Evolutionary conservation across 2,888 invertebrate species (phyloP).

Genomic region (Bedellia somnulentella): DNA sequence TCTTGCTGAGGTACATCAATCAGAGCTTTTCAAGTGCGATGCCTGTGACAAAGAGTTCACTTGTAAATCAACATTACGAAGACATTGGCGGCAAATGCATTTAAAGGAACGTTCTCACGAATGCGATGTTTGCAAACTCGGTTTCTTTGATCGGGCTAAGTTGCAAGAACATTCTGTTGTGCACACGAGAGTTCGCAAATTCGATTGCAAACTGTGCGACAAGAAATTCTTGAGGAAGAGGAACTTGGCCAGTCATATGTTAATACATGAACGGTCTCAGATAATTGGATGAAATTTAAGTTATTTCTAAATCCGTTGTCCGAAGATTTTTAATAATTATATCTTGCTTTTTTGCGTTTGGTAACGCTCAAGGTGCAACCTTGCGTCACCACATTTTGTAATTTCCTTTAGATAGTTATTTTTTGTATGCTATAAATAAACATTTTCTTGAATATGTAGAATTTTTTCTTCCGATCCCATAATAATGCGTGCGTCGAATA

Average conservation of each 20-base stretch:
- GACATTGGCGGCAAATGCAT: background rate
- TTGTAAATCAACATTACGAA: slow-evolving; percentile 1
- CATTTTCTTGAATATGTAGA: too few species aligned
- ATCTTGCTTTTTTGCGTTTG: too few species aligned
- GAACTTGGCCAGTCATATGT: slow-evolving; percentile 6
- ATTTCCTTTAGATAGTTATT: background rate
- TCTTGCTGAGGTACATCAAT: slow-evolving; percentile 11
- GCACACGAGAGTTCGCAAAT: slow-evolving; percentile 13
- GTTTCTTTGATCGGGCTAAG: background rate
- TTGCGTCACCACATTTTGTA: background rate
- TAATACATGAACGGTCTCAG: slow-evolving; percentile 3
- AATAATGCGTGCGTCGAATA: too few species aligned
- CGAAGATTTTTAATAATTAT: too few species aligned
- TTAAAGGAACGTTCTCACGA: slow-evolving; percentile 5
- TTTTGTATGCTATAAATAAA: background rate
- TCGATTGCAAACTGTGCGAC: slow-evolving; percentile 14
- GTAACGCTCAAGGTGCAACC: background rate
- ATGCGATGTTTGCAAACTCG: slow-evolving; percentile 5
- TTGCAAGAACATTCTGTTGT: slow-evolving; percentile 3
- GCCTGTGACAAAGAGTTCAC: slow-evolving; percentile 16
- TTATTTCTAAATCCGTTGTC: background rate
- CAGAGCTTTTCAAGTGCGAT: slow-evolving; percentile 13
- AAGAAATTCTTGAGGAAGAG: slow-evolving; percentile 11
- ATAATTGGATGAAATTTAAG: background rate
- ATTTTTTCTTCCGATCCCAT: too few species aligned